These are phyloP conservation scores for Trichonephila inaurata DNA, from an alignment of 1,140 invertebrate genomes.

Conservation along the genomic window DNA sequence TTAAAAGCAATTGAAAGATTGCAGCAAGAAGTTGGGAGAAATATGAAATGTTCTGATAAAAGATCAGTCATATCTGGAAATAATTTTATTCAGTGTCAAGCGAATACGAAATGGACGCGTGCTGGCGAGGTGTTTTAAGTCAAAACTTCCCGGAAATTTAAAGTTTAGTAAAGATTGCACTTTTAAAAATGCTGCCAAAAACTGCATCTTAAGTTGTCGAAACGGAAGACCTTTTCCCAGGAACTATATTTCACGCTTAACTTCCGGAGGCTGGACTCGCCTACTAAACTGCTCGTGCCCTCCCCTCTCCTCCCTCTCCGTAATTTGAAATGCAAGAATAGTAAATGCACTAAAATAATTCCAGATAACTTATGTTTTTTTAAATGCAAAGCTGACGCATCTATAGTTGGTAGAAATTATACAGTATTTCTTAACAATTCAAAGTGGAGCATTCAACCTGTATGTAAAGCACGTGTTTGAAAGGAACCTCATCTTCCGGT, in stretches of 20 bases:
- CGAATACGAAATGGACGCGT: no score
- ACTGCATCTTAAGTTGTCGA: no score
- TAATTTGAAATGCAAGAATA: background rate
- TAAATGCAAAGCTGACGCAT: background rate
- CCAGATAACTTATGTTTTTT: background rate
- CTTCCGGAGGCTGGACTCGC: background rate
- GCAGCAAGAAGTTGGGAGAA: no score
- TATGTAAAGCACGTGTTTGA: conserved; percentile 1
- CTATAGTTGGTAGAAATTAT: background rate
- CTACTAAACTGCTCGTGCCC: conserved; percentile 17
- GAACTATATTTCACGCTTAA: background rate
- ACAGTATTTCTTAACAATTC: no score
- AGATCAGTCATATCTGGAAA: no score
- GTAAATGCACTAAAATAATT: background rate
- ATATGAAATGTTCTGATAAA: no score
- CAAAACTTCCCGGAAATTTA: background rate
- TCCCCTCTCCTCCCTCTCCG: no score
- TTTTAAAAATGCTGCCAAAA: background rate
- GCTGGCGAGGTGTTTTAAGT: background rate
- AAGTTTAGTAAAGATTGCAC: background rate
- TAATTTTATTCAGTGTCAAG: no score
- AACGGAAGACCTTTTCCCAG: background rate
- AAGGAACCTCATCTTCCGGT: background rate
- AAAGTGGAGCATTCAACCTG: background rate
- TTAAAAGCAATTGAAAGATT: no score